Evolutionary conservation across 2,888 invertebrate species (phyloP), one percentile per base, ranked within the genome.

Genomic region (Balanococcus diminutus): DNA sequence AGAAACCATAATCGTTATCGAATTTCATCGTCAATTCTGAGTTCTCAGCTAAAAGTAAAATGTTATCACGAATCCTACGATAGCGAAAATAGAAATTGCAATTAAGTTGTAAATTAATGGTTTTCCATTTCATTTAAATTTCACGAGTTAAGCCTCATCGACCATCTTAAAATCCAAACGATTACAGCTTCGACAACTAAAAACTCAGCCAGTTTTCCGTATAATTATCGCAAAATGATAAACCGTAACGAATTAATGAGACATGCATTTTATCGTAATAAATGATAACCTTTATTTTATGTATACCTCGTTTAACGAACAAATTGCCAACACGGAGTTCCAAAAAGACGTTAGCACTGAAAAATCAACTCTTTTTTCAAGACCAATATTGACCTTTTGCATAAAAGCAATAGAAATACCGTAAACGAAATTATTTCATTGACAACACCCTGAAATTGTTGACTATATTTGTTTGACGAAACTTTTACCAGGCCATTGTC

Each of bases 171-270:
- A 75, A 32, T 75, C 25, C 75, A 32, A 75, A 75, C 14, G n/a
- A n/a, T n/a, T n/a, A n/a, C n/a, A n/a, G n/a, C 75, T 28, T 28
- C 25, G 4, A 28, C 28, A 28, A 67, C 28, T 11, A 14, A 67
- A 28, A 32, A 32, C 22, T 32, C 2, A n/a, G n/a, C 32, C 9
- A 3, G 32, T 19, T 75, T 75, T 75, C 6, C 2, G 32, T 19
- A 32, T 36, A 75, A 75, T 75, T 75, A 75, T 75, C 32, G 75
- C 75, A 16, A 75, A 32, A 32, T 75, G 32, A 75, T 75, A 22
- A 61, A 31, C 32, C 75, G 75, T 75, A 75, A 75, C 75, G 75
- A 75, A 75, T 75, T 75, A 75, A 75, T 75, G 75, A 75, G 75
- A 32, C 32, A n/a, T 75, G 32, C 19, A 32, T 32, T 36, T 75